Conservation (phyloP, 64 coral and sea anemone genomes). For the Dendrophyllia cribrosa region DNA sequence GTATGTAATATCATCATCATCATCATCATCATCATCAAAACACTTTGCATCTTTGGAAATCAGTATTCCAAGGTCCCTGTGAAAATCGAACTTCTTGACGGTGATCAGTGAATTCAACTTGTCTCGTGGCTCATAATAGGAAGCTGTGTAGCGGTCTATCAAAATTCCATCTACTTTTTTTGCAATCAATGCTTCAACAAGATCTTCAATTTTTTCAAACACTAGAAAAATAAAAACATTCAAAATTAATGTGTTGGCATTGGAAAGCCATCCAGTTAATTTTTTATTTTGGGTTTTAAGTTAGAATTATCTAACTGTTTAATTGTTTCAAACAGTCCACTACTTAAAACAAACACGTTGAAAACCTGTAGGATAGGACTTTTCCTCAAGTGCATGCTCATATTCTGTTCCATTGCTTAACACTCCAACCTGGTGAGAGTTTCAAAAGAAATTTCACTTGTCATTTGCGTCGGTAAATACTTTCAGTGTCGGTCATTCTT, state of each 20-base stretch:
- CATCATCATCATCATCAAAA: too few relatives aligned
- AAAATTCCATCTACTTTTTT: constrained; percentile 35
- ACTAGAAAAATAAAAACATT: not conserved
- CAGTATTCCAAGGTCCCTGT: not conserved
- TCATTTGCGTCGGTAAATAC: too few relatives aligned
- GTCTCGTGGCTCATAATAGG: not conserved
- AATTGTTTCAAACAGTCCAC: not conserved
- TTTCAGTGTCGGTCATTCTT: too few relatives aligned
- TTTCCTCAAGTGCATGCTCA: constrained; percentile 8
- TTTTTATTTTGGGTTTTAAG: too few relatives aligned
- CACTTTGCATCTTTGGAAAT: not conserved
- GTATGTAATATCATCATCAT: too few relatives aligned
- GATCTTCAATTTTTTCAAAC: constrained; percentile 1
- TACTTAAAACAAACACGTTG: not conserved
- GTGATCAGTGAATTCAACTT: not conserved
- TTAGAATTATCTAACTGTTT: too few relatives aligned
- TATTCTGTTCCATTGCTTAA: constrained; percentile 6
- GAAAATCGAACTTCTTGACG: not conserved
- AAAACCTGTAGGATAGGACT: not conserved
- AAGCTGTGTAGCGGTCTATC: not conserved
- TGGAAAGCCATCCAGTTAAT: not conserved
- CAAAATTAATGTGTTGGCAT: too few relatives aligned
- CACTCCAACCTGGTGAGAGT: not conserved
- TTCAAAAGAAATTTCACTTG: too few relatives aligned
- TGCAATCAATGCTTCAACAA: not conserved